These are phyloP conservation scores for Spheniscus mendiculus DNA, from an alignment of 2,113 vertebrate genomes.

Conservation along the genomic window DNA sequence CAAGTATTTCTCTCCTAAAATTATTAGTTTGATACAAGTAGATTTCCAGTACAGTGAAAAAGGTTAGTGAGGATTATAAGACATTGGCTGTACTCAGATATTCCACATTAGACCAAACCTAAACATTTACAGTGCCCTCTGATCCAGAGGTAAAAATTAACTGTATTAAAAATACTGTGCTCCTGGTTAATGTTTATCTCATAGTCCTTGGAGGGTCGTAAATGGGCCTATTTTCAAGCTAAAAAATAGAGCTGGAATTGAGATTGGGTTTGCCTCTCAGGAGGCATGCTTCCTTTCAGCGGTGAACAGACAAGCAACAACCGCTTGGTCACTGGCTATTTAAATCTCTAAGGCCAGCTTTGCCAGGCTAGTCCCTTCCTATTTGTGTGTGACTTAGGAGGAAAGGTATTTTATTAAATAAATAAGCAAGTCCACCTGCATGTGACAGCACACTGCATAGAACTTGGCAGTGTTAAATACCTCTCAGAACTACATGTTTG, in stretches of 20 bases:
- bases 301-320: neutral
- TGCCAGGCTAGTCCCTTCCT: neutral
- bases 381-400: neutral
- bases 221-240: neutral
- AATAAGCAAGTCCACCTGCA: neutral
- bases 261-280: neutral
- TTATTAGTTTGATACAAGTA: neutral
- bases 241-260: neutral
- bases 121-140: neutral
- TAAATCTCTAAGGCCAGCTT: neutral
- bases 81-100: neutral
- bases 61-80: neutral
- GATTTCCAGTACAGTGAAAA: neutral
- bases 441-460: accelerated
- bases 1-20: neutral
- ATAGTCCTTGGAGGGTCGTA: neutral
- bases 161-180: neutral
- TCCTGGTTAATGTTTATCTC: neutral
- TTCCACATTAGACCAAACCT: neutral
- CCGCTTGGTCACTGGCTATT: neutral
- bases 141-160: neutral
- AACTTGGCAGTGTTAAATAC: neutral
- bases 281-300: neutral
- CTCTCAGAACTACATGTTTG: neutral
- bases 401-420: neutral